These are phyloP conservation scores for Falco berigora DNA, from an alignment of 2,797 vertebrate species.

Conservation along the genomic window DNA sequence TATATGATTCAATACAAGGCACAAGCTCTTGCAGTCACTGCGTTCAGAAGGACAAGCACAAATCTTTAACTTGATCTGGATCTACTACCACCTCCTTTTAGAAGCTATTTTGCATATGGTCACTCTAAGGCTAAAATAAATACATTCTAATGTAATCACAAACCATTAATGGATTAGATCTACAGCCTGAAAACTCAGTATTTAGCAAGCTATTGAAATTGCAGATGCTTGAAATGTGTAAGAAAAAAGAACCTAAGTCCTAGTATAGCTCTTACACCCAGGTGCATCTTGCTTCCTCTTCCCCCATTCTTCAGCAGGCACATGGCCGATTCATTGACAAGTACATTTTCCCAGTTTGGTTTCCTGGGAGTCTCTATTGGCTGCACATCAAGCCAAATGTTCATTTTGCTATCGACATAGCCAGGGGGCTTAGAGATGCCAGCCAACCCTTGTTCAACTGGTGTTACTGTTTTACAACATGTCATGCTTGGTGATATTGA, in stretches of 20 bases:
- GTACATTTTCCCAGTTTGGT: not conserved
- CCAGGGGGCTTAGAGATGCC: constrained; percentile 16
- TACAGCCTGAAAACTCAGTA: not conserved
- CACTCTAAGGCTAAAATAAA: not conserved
- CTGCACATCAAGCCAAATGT: constrained; percentile 50
- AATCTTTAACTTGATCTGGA: not conserved
- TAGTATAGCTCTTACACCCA: not conserved
- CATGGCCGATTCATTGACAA: not conserved
- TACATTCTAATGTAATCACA: not conserved
- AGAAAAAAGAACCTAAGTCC: not conserved
- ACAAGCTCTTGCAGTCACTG: not conserved
- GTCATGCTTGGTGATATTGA: constrained; percentile 35
- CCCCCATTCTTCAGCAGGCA: not conserved
- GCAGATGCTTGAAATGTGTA: not conserved
- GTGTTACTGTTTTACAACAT: constrained; percentile 48
- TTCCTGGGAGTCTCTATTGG: constrained; percentile 37
- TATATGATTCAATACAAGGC: not conserved
- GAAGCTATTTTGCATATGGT: not conserved
- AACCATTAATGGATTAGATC: not conserved
- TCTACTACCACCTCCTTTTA: not conserved
- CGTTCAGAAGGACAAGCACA: not conserved
- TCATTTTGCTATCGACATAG: constrained; percentile 40
- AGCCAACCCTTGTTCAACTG: constrained; percentile 47
- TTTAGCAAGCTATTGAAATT: not conserved
- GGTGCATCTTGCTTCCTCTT: not conserved